phyloP scores from a whole-genome alignment of 2,113 vertebrate species.

The Phrynosoma platyrhinos region DNA sequence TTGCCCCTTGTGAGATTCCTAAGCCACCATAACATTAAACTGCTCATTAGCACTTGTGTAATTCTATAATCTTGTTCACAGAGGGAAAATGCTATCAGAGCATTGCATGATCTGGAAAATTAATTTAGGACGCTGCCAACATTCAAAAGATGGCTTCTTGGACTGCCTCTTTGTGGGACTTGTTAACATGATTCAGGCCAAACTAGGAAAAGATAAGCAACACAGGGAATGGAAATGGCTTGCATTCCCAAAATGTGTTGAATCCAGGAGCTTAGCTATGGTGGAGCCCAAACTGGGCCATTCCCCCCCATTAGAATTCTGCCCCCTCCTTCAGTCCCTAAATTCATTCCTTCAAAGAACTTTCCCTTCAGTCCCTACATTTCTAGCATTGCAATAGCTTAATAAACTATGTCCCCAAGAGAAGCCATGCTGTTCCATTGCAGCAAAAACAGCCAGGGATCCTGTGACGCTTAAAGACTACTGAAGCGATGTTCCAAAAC shows the following conservation, averaged over 20 bases:
- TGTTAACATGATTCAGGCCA: background rate
- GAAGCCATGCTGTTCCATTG: too few species aligned
- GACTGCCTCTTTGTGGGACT: conserved; percentile 17
- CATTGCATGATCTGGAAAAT: conserved; percentile 65
- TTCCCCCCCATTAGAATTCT: too few species aligned
- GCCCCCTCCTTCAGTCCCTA: too few species aligned
- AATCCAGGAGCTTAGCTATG: background rate
- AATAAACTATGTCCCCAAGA: background rate
- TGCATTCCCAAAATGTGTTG: rapidly evolving
- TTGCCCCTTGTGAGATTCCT: conserved; percentile 36
- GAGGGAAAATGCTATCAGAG: conserved; percentile 49
- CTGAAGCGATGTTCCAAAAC: background rate
- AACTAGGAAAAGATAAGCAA: background rate
- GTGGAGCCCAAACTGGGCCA: background rate
- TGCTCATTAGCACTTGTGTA: conserved; percentile 60
- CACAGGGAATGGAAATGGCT: background rate
- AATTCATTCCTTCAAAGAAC: too few species aligned
- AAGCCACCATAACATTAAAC: conserved; percentile 49
- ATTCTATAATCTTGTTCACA: conserved; percentile 70
- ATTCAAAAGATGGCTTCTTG: conserved; percentile 37
- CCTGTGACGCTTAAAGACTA: too few species aligned
- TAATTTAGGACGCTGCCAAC: conserved; percentile 43
- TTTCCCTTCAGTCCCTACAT: too few species aligned
- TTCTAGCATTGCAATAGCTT: too few species aligned
- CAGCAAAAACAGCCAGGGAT: too few species aligned